Evolutionary conservation across 2,113 vertebrate species (phyloP).

Genomic region (Axis porcinus): DNA sequence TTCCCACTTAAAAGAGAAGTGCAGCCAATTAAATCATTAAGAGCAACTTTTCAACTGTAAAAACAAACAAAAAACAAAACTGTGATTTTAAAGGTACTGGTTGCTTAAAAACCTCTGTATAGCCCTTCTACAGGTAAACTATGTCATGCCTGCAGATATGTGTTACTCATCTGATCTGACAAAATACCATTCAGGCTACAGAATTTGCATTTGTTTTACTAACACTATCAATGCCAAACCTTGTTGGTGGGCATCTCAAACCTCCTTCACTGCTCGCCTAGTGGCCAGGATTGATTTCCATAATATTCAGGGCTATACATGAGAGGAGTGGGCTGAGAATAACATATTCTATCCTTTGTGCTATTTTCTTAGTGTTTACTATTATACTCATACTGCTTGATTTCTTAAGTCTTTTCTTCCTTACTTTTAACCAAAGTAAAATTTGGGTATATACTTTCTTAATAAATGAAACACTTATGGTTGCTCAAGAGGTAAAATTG

Average conservation of each 20-base stretch:
- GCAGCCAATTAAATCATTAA: not conserved
- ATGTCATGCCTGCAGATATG: not conserved
- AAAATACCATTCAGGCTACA: not conserved
- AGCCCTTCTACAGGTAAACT: not conserved
- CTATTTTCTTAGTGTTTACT: not conserved
- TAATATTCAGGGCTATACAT: not conserved
- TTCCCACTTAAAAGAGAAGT: not conserved
- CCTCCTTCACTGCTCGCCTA: not conserved
- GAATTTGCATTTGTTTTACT: not conserved
- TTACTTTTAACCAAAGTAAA: not conserved
- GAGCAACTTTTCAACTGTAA: not conserved
- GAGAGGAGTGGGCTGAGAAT: not conserved
- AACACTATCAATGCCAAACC: not conserved
- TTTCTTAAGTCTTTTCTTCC: not conserved
- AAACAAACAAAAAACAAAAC: not conserved
- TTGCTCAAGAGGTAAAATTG: not conserved
- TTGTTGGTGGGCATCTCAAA: not conserved
- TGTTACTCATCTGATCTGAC: not conserved
- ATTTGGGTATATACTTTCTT: not conserved
- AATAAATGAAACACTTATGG: not conserved
- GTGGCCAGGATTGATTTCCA: not conserved
- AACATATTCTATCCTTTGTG: not conserved
- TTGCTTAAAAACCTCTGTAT: not conserved
- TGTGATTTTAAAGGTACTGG: not conserved
- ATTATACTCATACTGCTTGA: not conserved